Base-by-base conservation (phyloP, 2,113 vertebrate species). In the Erythrolamprus reginae region DNA sequence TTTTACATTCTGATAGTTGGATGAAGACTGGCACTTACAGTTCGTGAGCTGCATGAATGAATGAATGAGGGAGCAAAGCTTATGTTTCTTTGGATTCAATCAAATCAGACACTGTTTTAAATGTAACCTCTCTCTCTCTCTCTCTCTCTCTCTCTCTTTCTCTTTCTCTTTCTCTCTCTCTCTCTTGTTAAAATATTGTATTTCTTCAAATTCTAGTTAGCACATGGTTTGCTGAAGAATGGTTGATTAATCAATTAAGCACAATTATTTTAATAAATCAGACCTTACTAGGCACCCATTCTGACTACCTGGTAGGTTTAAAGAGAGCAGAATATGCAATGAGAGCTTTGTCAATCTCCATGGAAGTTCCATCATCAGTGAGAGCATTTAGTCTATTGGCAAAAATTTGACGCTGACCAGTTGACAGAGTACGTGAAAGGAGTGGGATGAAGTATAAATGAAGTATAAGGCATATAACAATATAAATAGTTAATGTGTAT, bases 71-170 rank as follows among this genome's bases (percentile, higher is more conserved):
- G 93, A 92, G 88, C 70, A 94, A n/a, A 87, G 84, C 53, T 94
- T 90, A 90, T 92, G 65, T 88, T 92, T 91, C 93, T 93, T 90
- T 94, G 92, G 95, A 93, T 92, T 84, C 3, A 4, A 47, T 89
- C 92, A 93, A 87, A 83, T 94, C 93, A 89, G 89, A 26, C 83
- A 89, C 77, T 90, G 84, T 88, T 93, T 91, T 92, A 87, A 93
- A 88, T 58, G 93, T 82, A 92, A 93, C 55, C 8, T 3, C 56
- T 58, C 53, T 8, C 50, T 3, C 1, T 50, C 23, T 56, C 55
- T 10, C 23, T 3, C 2, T 3, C 55, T 1, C 53, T 1, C 19
- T 7, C 53, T 0, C 53, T 55, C 19, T 2, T 2, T 7, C 23
- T 2, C 23, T 5, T 6, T 5, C 0, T 19, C 19, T 13, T 15